phyloP scores from a whole-genome alignment of 2,797 vertebrate species.

The Sebastes ruberrimus region DNA sequence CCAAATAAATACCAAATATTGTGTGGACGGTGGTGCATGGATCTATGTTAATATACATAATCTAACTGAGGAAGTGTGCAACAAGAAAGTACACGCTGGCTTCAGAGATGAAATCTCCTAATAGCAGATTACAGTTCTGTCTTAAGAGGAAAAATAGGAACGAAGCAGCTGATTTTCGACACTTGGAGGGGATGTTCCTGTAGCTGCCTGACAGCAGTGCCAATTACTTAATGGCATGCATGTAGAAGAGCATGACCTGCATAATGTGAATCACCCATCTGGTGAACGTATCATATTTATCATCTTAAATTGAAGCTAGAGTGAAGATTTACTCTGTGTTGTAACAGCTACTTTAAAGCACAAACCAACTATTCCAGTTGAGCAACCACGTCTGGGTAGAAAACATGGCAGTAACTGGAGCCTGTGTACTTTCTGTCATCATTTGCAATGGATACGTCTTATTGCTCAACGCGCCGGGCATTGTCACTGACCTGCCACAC shows the following conservation, averaged over 20 bases:
- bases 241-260: slow-evolving; percentile 2
- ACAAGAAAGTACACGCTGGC: not conserved
- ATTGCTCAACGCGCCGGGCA: slow-evolving; percentile 39
- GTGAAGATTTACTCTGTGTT: not conserved
- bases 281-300: not conserved
- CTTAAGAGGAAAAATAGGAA: slow-evolving; percentile 22
- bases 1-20: not conserved
- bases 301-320: not conserved
- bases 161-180: slow-evolving; percentile 19
- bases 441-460: slow-evolving; percentile 20
- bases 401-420: slow-evolving; percentile 49
- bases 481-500: slow-evolving; percentile 90
- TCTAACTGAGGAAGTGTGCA: not conserved
- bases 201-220: not conserved
- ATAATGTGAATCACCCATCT: slow-evolving; percentile 5
- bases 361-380: slow-evolving; percentile 32
- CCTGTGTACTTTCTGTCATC: slow-evolving; percentile 35
- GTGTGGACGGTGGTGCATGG: not conserved
- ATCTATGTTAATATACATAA: not conserved
- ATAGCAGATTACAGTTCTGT: not conserved
- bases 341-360: not conserved
- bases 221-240: not conserved
- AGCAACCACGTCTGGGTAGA: slow-evolving; percentile 14
- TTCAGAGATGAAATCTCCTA: not conserved
- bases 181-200: slow-evolving; percentile 19